A percentile compares a stretch with the other conserved stretches of the same genome.
Evolutionary conservation across 2,888 invertebrate genomes (phyloP).

Genomic region (Euspilapteryx auroguttella): DNA sequence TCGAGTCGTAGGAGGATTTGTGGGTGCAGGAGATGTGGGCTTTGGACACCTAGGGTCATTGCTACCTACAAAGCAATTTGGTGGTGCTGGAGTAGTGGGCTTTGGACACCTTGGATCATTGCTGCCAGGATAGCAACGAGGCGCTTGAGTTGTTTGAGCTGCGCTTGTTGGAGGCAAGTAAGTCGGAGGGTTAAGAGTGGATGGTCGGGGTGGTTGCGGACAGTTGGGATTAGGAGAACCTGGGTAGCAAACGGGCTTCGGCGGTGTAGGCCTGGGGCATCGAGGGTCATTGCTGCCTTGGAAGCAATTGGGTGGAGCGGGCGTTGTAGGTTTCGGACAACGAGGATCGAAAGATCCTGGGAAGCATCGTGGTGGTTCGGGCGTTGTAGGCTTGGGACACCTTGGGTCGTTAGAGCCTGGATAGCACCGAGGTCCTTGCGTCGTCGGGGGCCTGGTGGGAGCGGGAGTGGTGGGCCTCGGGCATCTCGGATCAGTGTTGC

Average conservation of each 20-base stretch:
- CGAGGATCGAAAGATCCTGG: constrained; percentile 15
- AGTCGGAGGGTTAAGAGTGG: constrained; percentile 10
- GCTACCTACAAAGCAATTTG: constrained; percentile 8
- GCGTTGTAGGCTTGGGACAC: constrained; percentile 15
- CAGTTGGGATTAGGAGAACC: constrained; percentile 14
- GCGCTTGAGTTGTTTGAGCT: too few species aligned
- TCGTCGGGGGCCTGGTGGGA: constrained; percentile 2
- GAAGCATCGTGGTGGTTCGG: constrained; percentile 13
- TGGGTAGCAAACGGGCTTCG: constrained; percentile 19
- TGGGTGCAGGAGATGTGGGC: constrained; percentile 10
- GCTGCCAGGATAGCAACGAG: constrained; percentile 14
- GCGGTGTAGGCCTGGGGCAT: constrained; percentile 14
- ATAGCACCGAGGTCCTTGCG: constrained; percentile 9
- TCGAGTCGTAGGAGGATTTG: constrained; percentile 5
- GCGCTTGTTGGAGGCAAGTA: constrained; percentile 14
- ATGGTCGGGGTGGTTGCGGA: constrained; percentile 10
- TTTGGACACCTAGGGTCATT: constrained; percentile 12
- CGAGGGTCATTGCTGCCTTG: constrained; percentile 23
- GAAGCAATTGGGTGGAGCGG: constrained; percentile 14
- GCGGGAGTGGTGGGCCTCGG: constrained; percentile 9
- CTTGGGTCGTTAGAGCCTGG: constrained; percentile 10
- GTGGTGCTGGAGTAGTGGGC: not conserved
- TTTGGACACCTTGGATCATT: constrained; percentile 9
- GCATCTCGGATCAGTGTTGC: constrained; percentile 18
- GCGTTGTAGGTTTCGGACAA: constrained; percentile 11